These are phyloP conservation scores for Chloromyia formosa DNA, from an alignment of 2,888 invertebrate genomes.

Conservation along the genomic window DNA sequence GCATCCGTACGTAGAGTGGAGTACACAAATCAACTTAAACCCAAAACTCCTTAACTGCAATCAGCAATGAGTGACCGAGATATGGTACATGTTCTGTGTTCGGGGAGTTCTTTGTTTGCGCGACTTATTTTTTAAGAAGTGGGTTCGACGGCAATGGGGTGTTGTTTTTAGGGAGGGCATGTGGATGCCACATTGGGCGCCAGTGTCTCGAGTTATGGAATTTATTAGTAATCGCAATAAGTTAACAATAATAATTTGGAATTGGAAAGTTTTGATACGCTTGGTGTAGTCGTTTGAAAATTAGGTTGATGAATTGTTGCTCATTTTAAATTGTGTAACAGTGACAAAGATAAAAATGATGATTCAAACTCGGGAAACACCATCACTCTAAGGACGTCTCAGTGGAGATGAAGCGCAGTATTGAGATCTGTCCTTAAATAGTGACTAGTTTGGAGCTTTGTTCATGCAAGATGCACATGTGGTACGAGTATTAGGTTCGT, in stretches of 20 bases:
- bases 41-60: slow-evolving; percentile 29
- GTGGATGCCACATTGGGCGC: slow-evolving; percentile 25
- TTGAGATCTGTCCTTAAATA: no score
- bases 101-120: slow-evolving; percentile 35
- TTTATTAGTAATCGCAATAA: slow-evolving; percentile 34
- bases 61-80: slow-evolving; percentile 41
- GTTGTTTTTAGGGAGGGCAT: neutral
- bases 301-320: no score
- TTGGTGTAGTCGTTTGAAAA: no score
- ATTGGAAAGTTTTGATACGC: no score
- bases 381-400: no score
- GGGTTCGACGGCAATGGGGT: slow-evolving; percentile 3
- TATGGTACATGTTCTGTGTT: slow-evolving; percentile 23
- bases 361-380: no score
- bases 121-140: slow-evolving; percentile 37
- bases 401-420: no score
- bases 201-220: slow-evolving; percentile 11
- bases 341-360: no score
- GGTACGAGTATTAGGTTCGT: no score
- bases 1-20: slow-evolving; percentile 18
- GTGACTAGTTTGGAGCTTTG: no score
- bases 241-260: slow-evolving; percentile 10
- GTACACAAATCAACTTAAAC: slow-evolving; percentile 5
- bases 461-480: no score
- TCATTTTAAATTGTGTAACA: no score